Conservation (phyloP, 2,113 vertebrate species). For the Acinonyx jubatus region DNA sequence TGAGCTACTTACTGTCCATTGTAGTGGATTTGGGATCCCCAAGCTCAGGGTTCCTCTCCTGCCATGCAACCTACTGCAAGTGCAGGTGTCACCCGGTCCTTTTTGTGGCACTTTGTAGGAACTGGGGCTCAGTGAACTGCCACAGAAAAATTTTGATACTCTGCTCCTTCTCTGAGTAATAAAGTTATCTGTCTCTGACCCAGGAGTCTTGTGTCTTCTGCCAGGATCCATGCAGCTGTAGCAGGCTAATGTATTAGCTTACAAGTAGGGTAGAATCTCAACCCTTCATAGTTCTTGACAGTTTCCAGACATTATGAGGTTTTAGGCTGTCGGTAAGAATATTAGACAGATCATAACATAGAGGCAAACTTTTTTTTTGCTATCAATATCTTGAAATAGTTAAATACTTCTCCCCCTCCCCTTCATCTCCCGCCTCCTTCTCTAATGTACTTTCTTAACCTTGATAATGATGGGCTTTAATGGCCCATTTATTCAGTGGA, state of each 20-base stretch:
- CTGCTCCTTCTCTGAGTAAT: background rate
- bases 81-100: background rate
- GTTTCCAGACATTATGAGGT: background rate
- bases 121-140: accelerated
- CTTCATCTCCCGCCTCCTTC: background rate
- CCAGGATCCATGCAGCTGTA: background rate
- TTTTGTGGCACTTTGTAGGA: background rate
- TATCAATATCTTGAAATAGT: slow-evolving; percentile 45
- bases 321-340: slow-evolving; percentile 10
- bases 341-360: slow-evolving; percentile 1
- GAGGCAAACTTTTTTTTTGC: background rate
- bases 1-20: background rate
- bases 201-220: background rate
- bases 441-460: slow-evolving; percentile 44
- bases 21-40: background rate
- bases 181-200: background rate
- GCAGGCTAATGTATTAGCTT: background rate
- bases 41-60: background rate
- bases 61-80: accelerated
- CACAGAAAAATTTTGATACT: background rate
- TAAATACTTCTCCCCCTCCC: background rate
- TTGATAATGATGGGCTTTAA: slow-evolving; percentile 51
- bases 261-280: background rate
- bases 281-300: slow-evolving; percentile 10
- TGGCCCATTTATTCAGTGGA: slow-evolving; percentile 59